Base-by-base conservation (phyloP, 2,113 vertebrate genomes). In the Recurvirostra avosetta region DNA sequence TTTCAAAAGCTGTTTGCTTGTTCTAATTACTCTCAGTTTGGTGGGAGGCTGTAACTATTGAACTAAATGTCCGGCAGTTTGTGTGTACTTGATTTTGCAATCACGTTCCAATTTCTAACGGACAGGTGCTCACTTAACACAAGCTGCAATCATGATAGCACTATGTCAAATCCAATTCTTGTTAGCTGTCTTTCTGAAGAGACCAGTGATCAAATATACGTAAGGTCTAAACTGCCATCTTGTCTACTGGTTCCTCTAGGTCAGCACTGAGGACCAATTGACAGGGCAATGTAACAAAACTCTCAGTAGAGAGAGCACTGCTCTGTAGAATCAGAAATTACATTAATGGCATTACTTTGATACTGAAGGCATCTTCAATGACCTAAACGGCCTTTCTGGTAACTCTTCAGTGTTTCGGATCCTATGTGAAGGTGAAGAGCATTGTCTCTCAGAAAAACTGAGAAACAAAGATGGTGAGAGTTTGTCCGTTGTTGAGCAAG, bases 131-230 rank as follows among this genome's bases (percentile, higher is more conserved):
- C 22, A 32, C 30, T 73, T 86, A 56, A 70, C 45, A 62, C 50
- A 90, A 83, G 36, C 40, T 67, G 23, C 15, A 3, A 6, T 90
- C 67, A 23, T 90, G 50, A 49, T 49, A 63, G 19, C 53, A 58
- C 30, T 52, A 2, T 61, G n/a, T 73, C 55, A 73, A 65, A 80
- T 80, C 14, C 26, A 76, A 0, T 65, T 65, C 53, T 62, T 70
- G 53, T 80, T 83, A 52, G 11, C 49, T 76, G 12, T 56, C 27
- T 83, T 49, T 94, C 23, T 49, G 20, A 38, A 73, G n/a, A 86
- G 30, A 65, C 34, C 26, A 43, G 11, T 72, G 66, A 79, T 65
- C 32, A 40, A 59, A 49, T 56, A 32, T 4, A 50, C 0, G 0
- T 38, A 38, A 26, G 12, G 16, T 76, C 56, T 65, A 26, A 88